These are phyloP conservation scores for Triplophysa siluroides DNA, from an alignment of 2,113 vertebrate genomes.

Conservation along the genomic window DNA sequence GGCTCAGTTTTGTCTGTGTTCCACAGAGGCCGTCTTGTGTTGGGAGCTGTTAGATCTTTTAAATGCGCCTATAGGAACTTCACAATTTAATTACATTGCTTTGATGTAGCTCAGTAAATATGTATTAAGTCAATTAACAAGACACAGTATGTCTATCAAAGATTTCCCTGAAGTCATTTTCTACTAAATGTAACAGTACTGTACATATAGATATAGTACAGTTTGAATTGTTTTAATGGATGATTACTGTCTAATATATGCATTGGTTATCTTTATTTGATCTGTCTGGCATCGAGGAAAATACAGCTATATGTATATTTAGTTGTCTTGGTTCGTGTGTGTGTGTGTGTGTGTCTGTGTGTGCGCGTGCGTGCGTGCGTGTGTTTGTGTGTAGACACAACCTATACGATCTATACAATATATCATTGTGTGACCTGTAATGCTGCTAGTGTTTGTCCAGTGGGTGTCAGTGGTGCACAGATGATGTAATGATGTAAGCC, in stretches of 20 bases:
- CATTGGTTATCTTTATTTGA: constrained; percentile 1
- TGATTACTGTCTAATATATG: background rate
- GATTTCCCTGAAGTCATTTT: constrained; percentile 51
- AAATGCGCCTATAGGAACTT: constrained; percentile 59
- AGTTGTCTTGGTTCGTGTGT: no score
- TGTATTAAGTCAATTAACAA: constrained; percentile 59
- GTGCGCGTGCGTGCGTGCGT: no score
- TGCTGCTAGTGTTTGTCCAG: constrained; percentile 59
- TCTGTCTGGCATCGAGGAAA: background rate
- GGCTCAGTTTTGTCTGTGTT: background rate
- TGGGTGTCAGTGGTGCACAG: constrained; percentile 70
- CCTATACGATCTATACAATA: background rate
- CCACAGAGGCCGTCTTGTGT: constrained; percentile 30
- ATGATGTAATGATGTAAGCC: constrained; percentile 49
- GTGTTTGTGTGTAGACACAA: background rate
- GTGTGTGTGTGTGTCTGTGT: no score
- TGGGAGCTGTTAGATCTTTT: constrained; percentile 47
- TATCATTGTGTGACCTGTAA: constrained; percentile 20
- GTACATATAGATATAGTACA: constrained; percentile 15
- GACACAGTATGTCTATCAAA: constrained; percentile 46
- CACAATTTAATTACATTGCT: constrained; percentile 64
- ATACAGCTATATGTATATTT: background rate
- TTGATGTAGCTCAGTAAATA: constrained; percentile 57
- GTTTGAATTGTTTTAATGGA: constrained; percentile 29
- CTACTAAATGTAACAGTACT: constrained; percentile 45